Conservation (phyloP, 2,797 vertebrate species). For the Gallirallus australis region DNA sequence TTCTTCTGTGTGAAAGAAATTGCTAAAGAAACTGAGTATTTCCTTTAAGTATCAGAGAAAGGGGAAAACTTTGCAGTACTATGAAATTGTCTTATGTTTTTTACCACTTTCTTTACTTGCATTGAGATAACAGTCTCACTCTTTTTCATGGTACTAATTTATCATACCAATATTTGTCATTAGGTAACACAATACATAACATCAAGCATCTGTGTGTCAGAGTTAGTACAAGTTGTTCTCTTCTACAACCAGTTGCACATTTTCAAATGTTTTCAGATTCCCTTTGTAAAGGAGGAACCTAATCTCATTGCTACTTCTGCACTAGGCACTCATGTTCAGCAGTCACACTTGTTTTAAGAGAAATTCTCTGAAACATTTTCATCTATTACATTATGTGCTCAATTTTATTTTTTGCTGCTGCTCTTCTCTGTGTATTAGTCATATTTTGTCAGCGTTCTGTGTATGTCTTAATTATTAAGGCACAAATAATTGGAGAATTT, state of each 20-base stretch:
- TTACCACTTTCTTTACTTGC: background rate
- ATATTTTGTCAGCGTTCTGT: slow-evolving; percentile 13
- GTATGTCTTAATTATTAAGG: background rate
- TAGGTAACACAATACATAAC: background rate
- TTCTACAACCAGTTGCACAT: background rate
- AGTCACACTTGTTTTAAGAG: background rate
- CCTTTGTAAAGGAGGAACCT: background rate
- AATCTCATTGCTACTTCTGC: background rate
- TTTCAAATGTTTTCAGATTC: background rate
- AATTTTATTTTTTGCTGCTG: slow-evolving; percentile 31
- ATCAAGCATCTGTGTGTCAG: background rate
- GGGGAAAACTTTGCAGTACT: background rate
- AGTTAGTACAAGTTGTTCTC: background rate
- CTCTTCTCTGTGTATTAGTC: slow-evolving; percentile 15
- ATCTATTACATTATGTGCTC: slow-evolving; percentile 34
- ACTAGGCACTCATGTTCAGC: background rate
- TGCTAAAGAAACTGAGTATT: background rate
- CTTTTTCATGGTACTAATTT: background rate
- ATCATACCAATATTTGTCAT: background rate
- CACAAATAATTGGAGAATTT: background rate
- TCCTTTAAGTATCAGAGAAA: background rate
- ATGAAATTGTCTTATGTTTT: background rate
- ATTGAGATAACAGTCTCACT: background rate
- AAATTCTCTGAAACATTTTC: slow-evolving; percentile 27
- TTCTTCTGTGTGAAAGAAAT: background rate